These are phyloP conservation scores for Neodiprion pinetum DNA, from an alignment of 1,140 invertebrate species.

Conservation along the genomic window DNA sequence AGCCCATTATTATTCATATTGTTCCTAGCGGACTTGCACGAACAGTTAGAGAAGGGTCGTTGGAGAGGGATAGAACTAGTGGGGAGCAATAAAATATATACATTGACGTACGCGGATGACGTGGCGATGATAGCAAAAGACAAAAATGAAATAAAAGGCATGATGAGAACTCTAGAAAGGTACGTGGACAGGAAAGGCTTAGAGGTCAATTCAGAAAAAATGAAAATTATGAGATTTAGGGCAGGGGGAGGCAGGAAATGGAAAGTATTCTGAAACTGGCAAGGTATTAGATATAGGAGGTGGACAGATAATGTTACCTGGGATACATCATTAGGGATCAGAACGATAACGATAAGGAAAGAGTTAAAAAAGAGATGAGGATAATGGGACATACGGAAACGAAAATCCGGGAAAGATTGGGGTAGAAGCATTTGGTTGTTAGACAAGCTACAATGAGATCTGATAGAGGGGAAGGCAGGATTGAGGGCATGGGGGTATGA, in stretches of 20 bases:
- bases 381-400: conserved; percentile 18
- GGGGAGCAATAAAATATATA: too few relatives aligned
- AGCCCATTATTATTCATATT: conserved; percentile 20
- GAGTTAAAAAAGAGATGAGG: conserved; percentile 15
- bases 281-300: conserved; percentile 15
- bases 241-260: conserved; percentile 12
- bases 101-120: conserved; percentile 20
- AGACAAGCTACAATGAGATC: conserved; percentile 15
- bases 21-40: conserved; percentile 19
- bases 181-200: conserved; percentile 17
- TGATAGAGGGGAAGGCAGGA: conserved; percentile 3
- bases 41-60: conserved; percentile 10
- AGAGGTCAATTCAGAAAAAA: conserved; percentile 19
- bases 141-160: conserved; percentile 16
- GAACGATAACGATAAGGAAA: conserved; percentile 14
- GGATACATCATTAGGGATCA: conserved; percentile 19
- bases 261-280: conserved; percentile 14
- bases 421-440: conserved; percentile 14
- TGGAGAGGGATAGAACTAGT: conserved; percentile 12
- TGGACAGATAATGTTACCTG: conserved; percentile 15
- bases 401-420: neutral
- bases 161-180: conserved; percentile 22
- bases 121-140: conserved; percentile 19
- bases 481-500: conserved; percentile 21
- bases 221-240: conserved; percentile 24